A percentile compares a stretch with the other conserved stretches of the same genome.
These are phyloP conservation scores for Aldrovandia affinis DNA, from an alignment of 2,797 vertebrate species.

Conservation along the genomic window DNA sequence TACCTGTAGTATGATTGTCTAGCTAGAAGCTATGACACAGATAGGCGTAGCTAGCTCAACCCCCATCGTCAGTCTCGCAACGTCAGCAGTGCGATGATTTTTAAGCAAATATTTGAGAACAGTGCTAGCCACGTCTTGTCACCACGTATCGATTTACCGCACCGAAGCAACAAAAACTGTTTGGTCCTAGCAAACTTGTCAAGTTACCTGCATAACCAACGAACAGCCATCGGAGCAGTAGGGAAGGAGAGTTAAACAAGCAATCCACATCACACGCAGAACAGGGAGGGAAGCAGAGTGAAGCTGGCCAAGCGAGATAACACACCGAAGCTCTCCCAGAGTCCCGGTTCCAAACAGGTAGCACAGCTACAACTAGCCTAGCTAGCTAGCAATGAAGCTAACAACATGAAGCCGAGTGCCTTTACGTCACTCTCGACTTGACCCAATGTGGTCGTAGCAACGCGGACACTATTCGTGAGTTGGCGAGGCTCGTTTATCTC, in stretches of 20 bases:
- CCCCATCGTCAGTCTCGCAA: background rate
- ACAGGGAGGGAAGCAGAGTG: slow-evolving; percentile 24
- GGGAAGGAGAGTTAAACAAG: slow-evolving; percentile 37
- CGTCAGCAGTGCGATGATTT: background rate
- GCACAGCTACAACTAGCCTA: background rate
- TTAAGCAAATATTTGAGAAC: background rate
- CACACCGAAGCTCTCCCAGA: slow-evolving; percentile 21
- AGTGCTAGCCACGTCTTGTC: too few relatives aligned
- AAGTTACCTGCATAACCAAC: slow-evolving; percentile 80
- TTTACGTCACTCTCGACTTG: slow-evolving; percentile 4
- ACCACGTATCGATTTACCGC: background rate
- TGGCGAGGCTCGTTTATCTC: background rate
- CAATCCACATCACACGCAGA: slow-evolving; percentile 34
- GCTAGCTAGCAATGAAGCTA: background rate
- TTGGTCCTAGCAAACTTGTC: background rate
- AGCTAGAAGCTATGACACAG: background rate
- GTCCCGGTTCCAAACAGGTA: slow-evolving; percentile 42
- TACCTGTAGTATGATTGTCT: background rate
- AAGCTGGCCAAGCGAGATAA: slow-evolving; percentile 31
- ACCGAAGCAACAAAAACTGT: background rate
- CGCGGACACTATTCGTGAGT: background rate
- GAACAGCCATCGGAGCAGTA: slow-evolving; percentile 72
- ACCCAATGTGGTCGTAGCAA: background rate
- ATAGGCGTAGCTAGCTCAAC: background rate
- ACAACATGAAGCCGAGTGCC: background rate